Conservation (phyloP, 2,888 invertebrate species). For the Chymomyza procnemis region DNA sequence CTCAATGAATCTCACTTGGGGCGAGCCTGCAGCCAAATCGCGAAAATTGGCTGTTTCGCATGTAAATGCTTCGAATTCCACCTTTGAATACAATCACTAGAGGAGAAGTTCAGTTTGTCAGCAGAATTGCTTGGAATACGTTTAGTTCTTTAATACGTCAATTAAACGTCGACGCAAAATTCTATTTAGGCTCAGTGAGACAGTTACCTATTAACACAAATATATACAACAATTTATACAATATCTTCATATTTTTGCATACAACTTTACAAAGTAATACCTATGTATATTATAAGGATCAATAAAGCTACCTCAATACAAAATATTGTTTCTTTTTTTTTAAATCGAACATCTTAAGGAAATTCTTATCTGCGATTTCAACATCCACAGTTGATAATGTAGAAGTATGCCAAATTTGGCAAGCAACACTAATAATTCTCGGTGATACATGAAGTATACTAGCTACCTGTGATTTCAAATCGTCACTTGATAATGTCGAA, state of each 20-base stretch:
- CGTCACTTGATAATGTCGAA: too few species aligned
- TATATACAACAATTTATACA: constrained; percentile 21
- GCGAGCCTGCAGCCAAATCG: constrained; percentile 57
- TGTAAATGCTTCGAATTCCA: constrained; percentile 46
- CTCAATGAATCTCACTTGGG: constrained; percentile 61
- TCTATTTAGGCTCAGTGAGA: constrained; percentile 44
- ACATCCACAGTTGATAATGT: too few species aligned
- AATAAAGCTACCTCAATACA: neutral
- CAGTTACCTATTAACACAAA: too few species aligned
- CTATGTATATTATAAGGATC: neutral
- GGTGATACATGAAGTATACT: too few species aligned
- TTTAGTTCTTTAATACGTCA: constrained; percentile 4
- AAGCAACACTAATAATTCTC: too few species aligned
- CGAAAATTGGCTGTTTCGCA: constrained; percentile 50
- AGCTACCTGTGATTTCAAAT: too few species aligned
- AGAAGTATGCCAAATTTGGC: too few species aligned
- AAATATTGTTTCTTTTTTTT: too few species aligned
- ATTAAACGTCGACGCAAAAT: constrained; percentile 49
- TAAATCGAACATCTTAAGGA: too few species aligned
- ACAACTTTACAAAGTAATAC: neutral
- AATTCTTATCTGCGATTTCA: too few species aligned
- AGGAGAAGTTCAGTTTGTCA: neutral
- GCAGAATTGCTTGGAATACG: neutral
- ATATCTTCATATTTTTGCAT: too few species aligned
- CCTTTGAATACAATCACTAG: constrained; percentile 49